Percentiles rank a stretch among this genome's conserved stretches.
phyloP scores from a whole-genome alignment of 1,140 invertebrate species.

The Orchestia grillus region DNA sequence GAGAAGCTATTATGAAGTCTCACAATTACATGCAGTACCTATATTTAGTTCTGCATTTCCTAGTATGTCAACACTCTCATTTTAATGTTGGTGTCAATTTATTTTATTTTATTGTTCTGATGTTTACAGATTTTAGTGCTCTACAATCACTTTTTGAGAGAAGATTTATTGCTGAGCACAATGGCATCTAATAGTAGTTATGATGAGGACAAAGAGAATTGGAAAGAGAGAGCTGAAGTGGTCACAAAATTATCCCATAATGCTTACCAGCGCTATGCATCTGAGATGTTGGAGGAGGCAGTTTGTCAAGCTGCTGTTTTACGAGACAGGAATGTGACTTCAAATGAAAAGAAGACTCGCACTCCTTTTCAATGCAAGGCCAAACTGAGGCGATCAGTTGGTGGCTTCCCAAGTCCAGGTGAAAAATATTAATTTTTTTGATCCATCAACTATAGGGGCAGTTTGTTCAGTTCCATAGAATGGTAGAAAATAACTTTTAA shows the following conservation, averaged over 20 bases:
- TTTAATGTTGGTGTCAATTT: no score
- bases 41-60: no score
- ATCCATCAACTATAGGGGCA: no score
- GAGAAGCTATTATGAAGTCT: no score
- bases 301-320: not conserved
- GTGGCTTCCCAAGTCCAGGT: not conserved
- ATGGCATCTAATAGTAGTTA: not conserved
- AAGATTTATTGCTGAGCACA: no score
- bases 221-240: constrained; percentile 50
- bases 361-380: not conserved
- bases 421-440: not conserved
- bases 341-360: not conserved
- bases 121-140: no score
- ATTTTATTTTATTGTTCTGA: no score
- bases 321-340: not conserved
- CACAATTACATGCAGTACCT: no score
- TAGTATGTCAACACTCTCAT: no score
- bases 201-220: constrained; percentile 45
- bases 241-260: constrained; percentile 30
- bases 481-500: no score
- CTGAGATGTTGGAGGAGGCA: constrained; percentile 31
- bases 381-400: not conserved
- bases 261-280: not conserved
- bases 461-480: no score
- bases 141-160: no score